A percentile compares a stretch with the other conserved stretches of the same genome.
Conservation (phyloP, 2,888 invertebrate species). For the Exocentrus adspersus region DNA sequence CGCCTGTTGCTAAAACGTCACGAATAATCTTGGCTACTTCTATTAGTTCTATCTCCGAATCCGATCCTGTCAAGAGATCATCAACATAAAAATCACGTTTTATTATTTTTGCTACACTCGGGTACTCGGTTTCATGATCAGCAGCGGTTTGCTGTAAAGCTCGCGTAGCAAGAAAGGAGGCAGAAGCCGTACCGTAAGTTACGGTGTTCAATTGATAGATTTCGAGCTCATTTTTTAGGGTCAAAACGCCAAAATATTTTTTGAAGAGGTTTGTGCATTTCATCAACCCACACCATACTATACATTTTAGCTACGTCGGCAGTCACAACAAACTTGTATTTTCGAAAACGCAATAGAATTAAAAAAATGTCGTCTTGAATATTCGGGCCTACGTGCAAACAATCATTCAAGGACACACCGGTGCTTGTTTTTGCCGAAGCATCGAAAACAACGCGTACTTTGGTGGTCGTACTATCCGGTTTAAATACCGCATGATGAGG, state of each 20-base stretch:
- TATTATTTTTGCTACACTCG: constrained; percentile 17
- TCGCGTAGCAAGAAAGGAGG: constrained; percentile 17
- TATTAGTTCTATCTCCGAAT: constrained; percentile 12
- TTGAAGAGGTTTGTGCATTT: constrained; percentile 9
- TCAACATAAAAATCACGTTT: constrained; percentile 34
- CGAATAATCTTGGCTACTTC: constrained; percentile 12
- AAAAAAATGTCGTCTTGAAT: constrained; percentile 29
- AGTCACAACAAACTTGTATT: constrained; percentile 28
- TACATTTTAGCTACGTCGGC: constrained; percentile 32
- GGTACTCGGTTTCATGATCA: constrained; percentile 14
- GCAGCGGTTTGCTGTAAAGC: constrained; percentile 30
- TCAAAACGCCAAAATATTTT: constrained; percentile 28
- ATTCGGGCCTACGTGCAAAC: constrained; percentile 23
- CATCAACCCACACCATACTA: constrained; percentile 17
- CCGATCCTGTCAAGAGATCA: constrained; percentile 29
- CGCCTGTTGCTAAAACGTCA: constrained; percentile 10
- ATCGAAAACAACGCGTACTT: constrained; percentile 34
- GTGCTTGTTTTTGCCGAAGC: constrained; percentile 19
- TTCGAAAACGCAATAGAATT: constrained; percentile 23
- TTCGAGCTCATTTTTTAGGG: constrained; percentile 20
- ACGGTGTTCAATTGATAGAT: constrained; percentile 32
- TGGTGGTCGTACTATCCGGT: constrained; percentile 11
- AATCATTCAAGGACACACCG: constrained; percentile 32
- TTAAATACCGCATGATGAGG: constrained; percentile 31
- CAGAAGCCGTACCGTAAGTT: constrained; percentile 27